phyloP scores from a whole-genome alignment of 2,113 vertebrate species.

The Scartelaos histophorus region DNA sequence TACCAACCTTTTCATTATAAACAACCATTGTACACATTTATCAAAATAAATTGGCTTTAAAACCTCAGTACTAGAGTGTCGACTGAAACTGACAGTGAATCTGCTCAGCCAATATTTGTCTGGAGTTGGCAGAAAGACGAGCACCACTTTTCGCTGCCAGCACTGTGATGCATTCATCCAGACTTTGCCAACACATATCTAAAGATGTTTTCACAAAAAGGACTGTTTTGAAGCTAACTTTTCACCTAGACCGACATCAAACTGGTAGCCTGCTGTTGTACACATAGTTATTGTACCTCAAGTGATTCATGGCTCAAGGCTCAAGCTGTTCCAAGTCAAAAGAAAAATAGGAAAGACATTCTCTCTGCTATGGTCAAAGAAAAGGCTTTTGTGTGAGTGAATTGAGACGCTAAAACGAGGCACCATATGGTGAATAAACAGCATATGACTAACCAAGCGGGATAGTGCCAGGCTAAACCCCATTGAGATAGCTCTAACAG shows the following conservation, averaged over 20 bases:
- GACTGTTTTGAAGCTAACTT: constrained; percentile 19
- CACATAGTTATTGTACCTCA: background rate
- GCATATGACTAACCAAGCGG: constrained; percentile 13
- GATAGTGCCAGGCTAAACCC: constrained; percentile 20
- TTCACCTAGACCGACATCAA: constrained; percentile 28
- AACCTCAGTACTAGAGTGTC: constrained; percentile 21
- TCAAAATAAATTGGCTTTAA: constrained; percentile 30
- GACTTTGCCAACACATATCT: constrained; percentile 22
- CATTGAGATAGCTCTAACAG: constrained; percentile 24
- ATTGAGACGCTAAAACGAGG: constrained; percentile 10
- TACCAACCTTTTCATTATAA: background rate
- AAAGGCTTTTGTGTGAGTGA: constrained; percentile 5
- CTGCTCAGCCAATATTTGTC: constrained; percentile 36
- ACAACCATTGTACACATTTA: constrained; percentile 19
- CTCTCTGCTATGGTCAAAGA: background rate
- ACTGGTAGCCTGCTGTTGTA: constrained; percentile 21
- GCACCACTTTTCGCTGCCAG: constrained; percentile 43
- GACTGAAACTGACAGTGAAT: constrained; percentile 26
- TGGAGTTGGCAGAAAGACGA: constrained; percentile 34
- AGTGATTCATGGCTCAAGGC: constrained; percentile 14
- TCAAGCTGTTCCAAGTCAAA: constrained; percentile 3
- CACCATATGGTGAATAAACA: constrained; percentile 8
- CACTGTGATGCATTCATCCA: constrained; percentile 23
- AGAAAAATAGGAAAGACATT: constrained; percentile 9
- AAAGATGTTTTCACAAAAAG: constrained; percentile 22